A percentile compares a stretch with the other conserved stretches of the same genome.
Evolutionary conservation across 1,140 invertebrate genomes (phyloP).

Genomic region (Nephila pilipes): DNA sequence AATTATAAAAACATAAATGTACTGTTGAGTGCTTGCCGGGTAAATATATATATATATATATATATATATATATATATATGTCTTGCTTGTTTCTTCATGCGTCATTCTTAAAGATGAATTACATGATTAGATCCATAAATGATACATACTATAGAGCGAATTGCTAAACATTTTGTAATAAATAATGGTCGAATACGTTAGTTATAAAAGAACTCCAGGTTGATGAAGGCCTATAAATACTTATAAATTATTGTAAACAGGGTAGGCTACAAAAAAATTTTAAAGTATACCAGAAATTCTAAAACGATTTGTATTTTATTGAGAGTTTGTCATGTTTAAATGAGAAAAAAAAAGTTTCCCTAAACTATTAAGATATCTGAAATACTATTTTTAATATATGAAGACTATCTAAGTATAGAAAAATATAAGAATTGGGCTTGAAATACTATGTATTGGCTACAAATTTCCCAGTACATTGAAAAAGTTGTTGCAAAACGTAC

Average conservation of each 20-base stretch:
- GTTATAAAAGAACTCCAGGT: neutral
- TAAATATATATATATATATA: too few relatives aligned
- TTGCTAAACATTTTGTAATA: too few relatives aligned
- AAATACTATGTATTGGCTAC: constrained; percentile 20
- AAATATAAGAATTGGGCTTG: too few relatives aligned
- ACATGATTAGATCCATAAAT: constrained; percentile 34
- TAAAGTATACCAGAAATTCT: neutral
- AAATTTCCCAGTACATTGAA: neutral
- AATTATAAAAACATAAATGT: constrained; percentile 57
- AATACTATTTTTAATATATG: constrained; percentile 79
- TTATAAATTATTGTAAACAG: constrained; percentile 34
- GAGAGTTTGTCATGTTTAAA: neutral
- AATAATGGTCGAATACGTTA: neutral
- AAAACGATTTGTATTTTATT: constrained; percentile 13
- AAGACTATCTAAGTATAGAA: constrained; percentile 79
- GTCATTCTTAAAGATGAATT: constrained; percentile 12
- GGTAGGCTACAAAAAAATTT: too few relatives aligned
- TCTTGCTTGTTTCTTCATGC: constrained; percentile 11
- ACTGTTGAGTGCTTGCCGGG: neutral
- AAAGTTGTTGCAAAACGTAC: constrained; percentile 14
- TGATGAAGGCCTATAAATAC: neutral
- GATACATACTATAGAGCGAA: constrained; percentile 33
- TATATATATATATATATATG: too few relatives aligned
- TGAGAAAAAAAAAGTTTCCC: constrained; percentile 49
- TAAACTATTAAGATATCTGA: too few relatives aligned